Evolutionary conservation across 1,140 invertebrate species (phyloP).

Genomic region (Drosophila dunni): DNA sequence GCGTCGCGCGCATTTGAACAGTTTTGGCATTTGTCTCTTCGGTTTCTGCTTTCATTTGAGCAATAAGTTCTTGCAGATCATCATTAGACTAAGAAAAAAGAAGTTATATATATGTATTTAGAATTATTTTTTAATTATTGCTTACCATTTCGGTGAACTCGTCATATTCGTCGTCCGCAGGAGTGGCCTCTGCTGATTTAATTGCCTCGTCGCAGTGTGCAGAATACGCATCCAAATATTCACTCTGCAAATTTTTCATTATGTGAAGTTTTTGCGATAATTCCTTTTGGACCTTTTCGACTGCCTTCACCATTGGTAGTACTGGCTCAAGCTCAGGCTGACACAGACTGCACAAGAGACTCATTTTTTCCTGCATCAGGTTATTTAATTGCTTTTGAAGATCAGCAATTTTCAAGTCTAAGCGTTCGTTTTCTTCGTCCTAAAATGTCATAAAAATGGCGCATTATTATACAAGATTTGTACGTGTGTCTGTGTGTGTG

Average conservation of each 20-base stretch:
- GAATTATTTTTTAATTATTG: too few relatives aligned
- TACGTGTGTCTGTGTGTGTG: too few relatives aligned
- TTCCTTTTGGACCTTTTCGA: constrained; percentile 14
- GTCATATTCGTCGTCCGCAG: neutral
- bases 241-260: neutral
- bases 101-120: too few relatives aligned
- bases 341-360: constrained; percentile 3
- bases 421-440: neutral
- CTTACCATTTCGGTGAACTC: constrained; percentile 40
- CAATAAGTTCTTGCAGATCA: neutral
- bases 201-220: constrained; percentile 22
- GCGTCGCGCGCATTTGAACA: neutral
- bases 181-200: neutral
- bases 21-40: neutral
- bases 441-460: neutral
- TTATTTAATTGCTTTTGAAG: neutral
- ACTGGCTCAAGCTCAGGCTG: neutral
- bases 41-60: neutral
- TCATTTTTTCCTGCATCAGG: constrained; percentile 6
- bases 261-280: constrained; percentile 9
- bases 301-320: neutral
- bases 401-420: neutral
- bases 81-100: neutral
- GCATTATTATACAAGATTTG: neutral
- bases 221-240: constrained; percentile 14